Percentiles rank a stretch among this genome's conserved stretches.
phyloP scores from a whole-genome alignment of 1,140 invertebrate species.

The Meloidogyne hapla region DNA sequence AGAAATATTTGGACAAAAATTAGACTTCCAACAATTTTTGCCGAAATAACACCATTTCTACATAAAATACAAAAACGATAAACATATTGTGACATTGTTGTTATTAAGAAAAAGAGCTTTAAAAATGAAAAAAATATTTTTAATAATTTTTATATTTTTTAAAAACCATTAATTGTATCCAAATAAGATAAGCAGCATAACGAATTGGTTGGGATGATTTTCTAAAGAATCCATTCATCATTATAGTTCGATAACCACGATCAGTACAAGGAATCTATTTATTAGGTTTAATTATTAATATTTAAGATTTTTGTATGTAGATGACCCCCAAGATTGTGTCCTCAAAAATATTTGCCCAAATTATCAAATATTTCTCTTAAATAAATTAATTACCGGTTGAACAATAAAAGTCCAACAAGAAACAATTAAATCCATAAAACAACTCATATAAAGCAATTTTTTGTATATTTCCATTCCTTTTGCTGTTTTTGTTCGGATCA shows the following conservation, averaged over 20 bases:
- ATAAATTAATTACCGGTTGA: neutral
- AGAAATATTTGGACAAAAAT: neutral
- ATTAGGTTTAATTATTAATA: neutral
- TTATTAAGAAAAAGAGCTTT: neutral
- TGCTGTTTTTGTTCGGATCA: slow-evolving; percentile 10
- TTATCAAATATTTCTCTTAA: too few relatives aligned
- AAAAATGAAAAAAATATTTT: neutral
- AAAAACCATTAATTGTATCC: slow-evolving; percentile 14
- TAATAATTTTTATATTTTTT: too few relatives aligned
- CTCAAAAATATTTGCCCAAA: too few relatives aligned
- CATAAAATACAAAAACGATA: neutral
- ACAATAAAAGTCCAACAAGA: slow-evolving; percentile 11
- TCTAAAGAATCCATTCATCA: slow-evolving; percentile 8
- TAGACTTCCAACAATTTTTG: neutral
- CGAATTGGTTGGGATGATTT: slow-evolving; percentile 4
- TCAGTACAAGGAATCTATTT: neutral
- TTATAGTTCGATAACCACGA: slow-evolving; percentile 3
- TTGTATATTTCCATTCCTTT: slow-evolving; percentile 11
- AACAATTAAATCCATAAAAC: slow-evolving; percentile 14
- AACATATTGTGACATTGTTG: neutral
- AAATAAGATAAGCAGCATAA: slow-evolving; percentile 3
- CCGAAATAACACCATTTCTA: neutral
- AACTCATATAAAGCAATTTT: slow-evolving; percentile 11
- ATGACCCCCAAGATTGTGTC: too few relatives aligned
- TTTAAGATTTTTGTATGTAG: neutral